Percentiles rank a stretch among this genome's conserved stretches.
phyloP scores from a whole-genome alignment of 2,113 vertebrate genomes.

The Potamarius usumacintae region DNA sequence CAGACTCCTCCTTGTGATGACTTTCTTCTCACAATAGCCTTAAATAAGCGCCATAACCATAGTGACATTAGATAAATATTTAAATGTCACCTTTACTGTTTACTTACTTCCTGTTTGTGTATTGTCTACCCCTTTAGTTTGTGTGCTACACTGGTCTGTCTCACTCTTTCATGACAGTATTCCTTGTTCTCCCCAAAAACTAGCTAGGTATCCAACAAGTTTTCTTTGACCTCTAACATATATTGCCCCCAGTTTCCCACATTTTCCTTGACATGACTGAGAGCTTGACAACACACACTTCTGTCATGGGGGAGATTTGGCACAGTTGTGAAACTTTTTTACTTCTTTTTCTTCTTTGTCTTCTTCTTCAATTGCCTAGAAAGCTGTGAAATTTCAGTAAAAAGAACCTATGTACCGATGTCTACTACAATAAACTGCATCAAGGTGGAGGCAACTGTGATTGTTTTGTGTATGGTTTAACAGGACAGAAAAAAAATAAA shows the following conservation, averaged over 20 bases:
- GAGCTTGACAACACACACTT: neutral
- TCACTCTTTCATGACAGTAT: too few species aligned
- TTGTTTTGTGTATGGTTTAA: neutral
- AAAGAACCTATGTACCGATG: neutral
- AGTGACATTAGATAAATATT: too few species aligned
- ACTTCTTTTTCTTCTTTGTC: too few species aligned
- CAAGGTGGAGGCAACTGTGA: neutral
- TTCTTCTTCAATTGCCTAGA: neutral
- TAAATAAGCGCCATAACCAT: too few species aligned
- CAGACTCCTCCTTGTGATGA: neutral
- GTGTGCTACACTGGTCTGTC: too few species aligned
- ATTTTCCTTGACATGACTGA: neutral
- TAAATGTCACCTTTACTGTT: too few species aligned
- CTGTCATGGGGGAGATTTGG: neutral
- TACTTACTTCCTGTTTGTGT: too few species aligned
- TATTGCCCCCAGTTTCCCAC: neutral
- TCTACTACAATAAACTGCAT: neutral
- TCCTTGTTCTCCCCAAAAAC: too few species aligned
- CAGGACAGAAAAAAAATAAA: neutral
- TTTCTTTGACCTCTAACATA: neutral
- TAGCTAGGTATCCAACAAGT: too few species aligned
- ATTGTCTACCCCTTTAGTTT: too few species aligned
- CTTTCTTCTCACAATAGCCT: too few species aligned
- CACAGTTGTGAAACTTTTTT: neutral
- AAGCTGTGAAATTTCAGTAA: neutral